A percentile compares a stretch with the other conserved stretches of the same genome.
These are phyloP conservation scores for Yponomeuta sedellus DNA, from an alignment of 2,888 invertebrate genomes.

Conservation along the genomic window DNA sequence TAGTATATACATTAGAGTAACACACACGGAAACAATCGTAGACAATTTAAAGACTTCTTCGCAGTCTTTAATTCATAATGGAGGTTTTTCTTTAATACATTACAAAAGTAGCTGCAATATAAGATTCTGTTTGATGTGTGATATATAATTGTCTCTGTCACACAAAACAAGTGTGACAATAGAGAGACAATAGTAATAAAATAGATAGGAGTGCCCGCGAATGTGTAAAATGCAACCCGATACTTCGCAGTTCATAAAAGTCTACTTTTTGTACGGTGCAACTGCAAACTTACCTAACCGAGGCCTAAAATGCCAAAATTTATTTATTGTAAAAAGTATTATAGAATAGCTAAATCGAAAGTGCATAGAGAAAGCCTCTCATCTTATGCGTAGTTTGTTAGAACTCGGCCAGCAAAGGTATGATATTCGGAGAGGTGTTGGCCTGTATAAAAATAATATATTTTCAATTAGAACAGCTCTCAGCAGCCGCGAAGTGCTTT, in stretches of 20 bases:
- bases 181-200: too few species aligned
- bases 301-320: slow-evolving; percentile 27
- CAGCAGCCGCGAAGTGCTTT: slow-evolving; percentile 52
- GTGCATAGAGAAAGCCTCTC: slow-evolving; percentile 36
- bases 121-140: too few species aligned
- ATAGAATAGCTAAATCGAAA: slow-evolving; percentile 30
- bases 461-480: slow-evolving; percentile 48
- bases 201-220: too few species aligned
- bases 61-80: neutral
- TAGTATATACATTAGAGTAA: neutral
- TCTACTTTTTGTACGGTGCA: neutral
- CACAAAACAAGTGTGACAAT: too few species aligned
- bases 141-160: too few species aligned
- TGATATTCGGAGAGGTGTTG: slow-evolving; percentile 31
- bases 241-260: too few species aligned
- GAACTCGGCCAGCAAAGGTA: slow-evolving; percentile 31
- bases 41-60: neutral
- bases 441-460: slow-evolving; percentile 61
- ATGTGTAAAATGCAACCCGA: too few species aligned
- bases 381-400: slow-evolving; percentile 21
- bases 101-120: too few species aligned
- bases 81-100: too few species aligned
- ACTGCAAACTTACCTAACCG: slow-evolving; percentile 12
- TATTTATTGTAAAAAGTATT: slow-evolving; percentile 19
- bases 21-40: neutral